These are phyloP conservation scores for Galemys pyrenaicus DNA, from an alignment of 2,113 vertebrate genomes.

Conservation along the genomic window DNA sequence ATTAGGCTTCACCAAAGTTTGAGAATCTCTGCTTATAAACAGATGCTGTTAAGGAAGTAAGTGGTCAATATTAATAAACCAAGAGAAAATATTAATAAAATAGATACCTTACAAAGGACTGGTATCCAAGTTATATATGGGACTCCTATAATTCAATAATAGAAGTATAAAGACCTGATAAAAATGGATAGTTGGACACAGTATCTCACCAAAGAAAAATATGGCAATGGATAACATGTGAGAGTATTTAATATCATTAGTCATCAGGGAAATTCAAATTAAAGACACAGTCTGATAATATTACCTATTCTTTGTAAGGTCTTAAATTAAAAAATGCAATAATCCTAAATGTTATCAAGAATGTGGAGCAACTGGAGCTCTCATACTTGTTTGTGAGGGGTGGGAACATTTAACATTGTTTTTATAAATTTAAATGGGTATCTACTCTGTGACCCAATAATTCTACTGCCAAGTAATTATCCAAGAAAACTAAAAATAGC, in stretches of 20 bases:
- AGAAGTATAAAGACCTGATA: background rate
- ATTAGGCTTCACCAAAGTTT: background rate
- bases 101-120: background rate
- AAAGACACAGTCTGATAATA: background rate
- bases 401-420: background rate
- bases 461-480: background rate
- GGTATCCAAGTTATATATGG: background rate
- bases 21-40: background rate
- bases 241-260: background rate
- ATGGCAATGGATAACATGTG: background rate
- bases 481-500: background rate
- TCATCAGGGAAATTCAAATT: background rate
- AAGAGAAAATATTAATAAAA: background rate
- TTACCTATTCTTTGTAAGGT: background rate
- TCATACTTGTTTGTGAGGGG: background rate
- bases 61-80: background rate
- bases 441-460: background rate
- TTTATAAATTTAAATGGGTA: background rate
- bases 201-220: slow-evolving; percentile 29
- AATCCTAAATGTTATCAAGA: background rate
- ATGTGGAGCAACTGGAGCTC: background rate
- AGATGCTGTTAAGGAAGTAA: background rate
- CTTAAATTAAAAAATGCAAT: background rate
- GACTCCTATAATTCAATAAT: background rate
- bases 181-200: background rate